Percentiles rank a stretch among this genome's conserved stretches.
These are phyloP conservation scores for Cynocephalus volans DNA, from an alignment of 2,113 vertebrate genomes.

Conservation along the genomic window DNA sequence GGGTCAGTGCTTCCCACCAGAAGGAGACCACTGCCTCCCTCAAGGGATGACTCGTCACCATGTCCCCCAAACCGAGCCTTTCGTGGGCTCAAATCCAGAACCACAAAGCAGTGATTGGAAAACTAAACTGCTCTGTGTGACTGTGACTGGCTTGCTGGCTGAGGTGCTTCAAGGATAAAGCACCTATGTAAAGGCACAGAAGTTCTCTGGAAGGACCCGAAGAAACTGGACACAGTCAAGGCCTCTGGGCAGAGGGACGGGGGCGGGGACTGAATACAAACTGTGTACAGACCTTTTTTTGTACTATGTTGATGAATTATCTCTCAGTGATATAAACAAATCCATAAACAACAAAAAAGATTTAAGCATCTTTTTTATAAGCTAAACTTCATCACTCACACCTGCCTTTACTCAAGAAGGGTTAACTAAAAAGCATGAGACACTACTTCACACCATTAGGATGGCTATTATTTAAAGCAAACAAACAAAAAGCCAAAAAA, in stretches of 20 bases:
- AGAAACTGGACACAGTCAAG: accelerated
- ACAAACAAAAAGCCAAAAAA: not conserved
- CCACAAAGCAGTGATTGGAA: not conserved
- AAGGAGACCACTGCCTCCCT: not conserved
- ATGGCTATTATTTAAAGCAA: not conserved
- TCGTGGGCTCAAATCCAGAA: not conserved
- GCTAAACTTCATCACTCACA: not conserved
- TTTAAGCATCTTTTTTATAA: accelerated
- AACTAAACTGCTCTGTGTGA: not conserved
- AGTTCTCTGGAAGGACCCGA: not conserved
- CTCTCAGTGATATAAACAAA: not conserved
- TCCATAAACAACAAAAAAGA: not conserved
- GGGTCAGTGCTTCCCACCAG: not conserved
- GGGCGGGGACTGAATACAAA: accelerated
- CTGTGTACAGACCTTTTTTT: not conserved
- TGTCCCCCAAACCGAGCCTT: not conserved
- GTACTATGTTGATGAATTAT: accelerated
- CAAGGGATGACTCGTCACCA: not conserved
- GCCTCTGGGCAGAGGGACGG: not conserved
- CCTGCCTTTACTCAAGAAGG: not conserved
- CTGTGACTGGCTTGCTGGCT: accelerated
- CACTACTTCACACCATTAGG: not conserved
- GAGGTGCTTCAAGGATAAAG: not conserved
- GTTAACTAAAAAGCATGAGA: not conserved
- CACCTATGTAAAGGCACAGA: accelerated